These are phyloP conservation scores for Lamellibrachia satsuma DNA, from an alignment of 2,888 invertebrate genomes.

Conservation along the genomic window DNA sequence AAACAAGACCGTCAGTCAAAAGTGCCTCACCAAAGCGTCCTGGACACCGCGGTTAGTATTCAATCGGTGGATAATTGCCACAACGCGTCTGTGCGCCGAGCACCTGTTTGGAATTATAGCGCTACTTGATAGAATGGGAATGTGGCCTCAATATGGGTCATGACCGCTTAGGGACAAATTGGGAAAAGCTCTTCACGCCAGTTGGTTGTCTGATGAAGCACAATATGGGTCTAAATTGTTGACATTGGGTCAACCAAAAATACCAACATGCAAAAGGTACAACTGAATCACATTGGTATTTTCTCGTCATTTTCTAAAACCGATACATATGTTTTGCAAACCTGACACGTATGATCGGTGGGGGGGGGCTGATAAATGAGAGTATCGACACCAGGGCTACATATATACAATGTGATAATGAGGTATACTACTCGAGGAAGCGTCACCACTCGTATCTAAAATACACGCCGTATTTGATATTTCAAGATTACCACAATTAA, in stretches of 20 bases:
- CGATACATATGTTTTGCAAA: neutral
- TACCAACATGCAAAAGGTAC: neutral
- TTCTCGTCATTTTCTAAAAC: neutral
- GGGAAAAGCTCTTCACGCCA: neutral
- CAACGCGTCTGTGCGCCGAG: neutral
- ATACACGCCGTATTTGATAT: neutral
- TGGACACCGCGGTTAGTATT: neutral
- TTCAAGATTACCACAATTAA: neutral
- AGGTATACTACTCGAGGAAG: neutral
- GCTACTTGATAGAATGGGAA: neutral
- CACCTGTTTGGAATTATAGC: neutral
- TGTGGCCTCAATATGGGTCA: neutral
- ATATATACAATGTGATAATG: neutral
- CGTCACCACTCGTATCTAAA: neutral
- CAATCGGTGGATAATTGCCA: neutral
- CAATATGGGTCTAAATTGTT: neutral
- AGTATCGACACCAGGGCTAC: neutral
- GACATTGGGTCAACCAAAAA: neutral
- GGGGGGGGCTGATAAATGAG: neutral
- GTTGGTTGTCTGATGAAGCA: neutral
- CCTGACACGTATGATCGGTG: neutral
- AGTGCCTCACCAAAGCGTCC: neutral
- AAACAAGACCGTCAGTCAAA: neutral
- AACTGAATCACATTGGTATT: neutral
- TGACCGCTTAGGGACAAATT: neutral